phyloP scores from a whole-genome alignment of 2,888 invertebrate species.

The Gisinianus flammeolus region DNA sequence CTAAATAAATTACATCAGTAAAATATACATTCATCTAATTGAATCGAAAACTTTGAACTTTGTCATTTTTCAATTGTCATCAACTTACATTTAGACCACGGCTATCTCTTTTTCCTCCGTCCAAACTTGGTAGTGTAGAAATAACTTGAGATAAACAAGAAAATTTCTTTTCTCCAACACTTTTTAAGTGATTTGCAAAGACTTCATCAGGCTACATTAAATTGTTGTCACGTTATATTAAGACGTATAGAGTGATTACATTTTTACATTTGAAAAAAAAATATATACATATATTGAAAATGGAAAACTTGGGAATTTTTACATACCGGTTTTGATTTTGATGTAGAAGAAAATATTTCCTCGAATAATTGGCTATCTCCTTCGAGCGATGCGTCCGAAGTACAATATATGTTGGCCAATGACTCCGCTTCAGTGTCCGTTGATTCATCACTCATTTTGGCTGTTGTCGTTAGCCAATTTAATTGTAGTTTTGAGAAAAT shows the following conservation, averaged over 20 bases:
- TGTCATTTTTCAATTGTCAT: too few relatives aligned
- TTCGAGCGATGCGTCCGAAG: background rate
- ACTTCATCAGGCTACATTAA: slow-evolving; percentile 18
- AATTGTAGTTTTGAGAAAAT: too few relatives aligned
- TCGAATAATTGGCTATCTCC: too few relatives aligned
- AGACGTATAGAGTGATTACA: too few relatives aligned
- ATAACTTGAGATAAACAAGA: slow-evolving; percentile 15
- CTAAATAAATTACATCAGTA: slow-evolving; percentile 29
- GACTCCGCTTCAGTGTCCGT: too few relatives aligned
- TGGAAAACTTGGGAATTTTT: background rate
- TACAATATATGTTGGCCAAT: too few relatives aligned
- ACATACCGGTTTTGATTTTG: background rate
- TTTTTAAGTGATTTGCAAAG: slow-evolving; percentile 12
- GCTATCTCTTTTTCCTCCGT: background rate
- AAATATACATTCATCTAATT: background rate
- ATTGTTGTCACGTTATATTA: too few relatives aligned
- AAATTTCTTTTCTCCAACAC: background rate
- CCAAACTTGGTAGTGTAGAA: background rate
- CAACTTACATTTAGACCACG: background rate
- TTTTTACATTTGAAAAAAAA: background rate
- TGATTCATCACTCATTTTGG: too few relatives aligned
- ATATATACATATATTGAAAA: slow-evolving; percentile 1
- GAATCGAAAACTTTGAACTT: too few relatives aligned
- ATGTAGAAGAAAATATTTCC: too few relatives aligned
- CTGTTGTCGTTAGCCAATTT: too few relatives aligned